Evolutionary conservation across 2,888 invertebrate species (phyloP).

Genomic region (Plebejus anna): DNA sequence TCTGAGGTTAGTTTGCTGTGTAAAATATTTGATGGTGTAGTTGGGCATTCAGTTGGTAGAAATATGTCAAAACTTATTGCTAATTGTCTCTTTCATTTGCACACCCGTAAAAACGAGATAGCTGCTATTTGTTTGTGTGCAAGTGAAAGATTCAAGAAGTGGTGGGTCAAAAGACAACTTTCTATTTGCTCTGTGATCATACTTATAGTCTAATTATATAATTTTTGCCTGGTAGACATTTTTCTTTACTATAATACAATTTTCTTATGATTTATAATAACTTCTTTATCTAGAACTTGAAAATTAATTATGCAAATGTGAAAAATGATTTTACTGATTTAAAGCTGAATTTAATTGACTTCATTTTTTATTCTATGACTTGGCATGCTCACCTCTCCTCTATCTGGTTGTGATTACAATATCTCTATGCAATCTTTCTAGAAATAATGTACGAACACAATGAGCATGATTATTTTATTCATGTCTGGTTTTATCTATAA

Average conservation of each 20-base stretch:
- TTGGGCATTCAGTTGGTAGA: not conserved
- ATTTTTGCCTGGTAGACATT: slow-evolving; percentile 14
- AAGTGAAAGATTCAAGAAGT: not conserved
- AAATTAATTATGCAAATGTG: not conserved
- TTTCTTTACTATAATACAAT: not conserved
- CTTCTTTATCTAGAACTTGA: not conserved
- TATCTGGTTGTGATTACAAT: not conserved
- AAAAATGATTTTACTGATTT: not conserved
- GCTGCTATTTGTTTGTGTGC: too few species aligned
- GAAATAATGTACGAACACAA: too few species aligned
- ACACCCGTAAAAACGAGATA: too few species aligned
- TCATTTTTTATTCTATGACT: not conserved
- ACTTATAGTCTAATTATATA: too few species aligned
- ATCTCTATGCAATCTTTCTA: not conserved
- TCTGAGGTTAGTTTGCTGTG: slow-evolving; percentile 61
- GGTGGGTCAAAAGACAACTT: too few species aligned
- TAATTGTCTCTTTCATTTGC: slow-evolving; percentile 11
- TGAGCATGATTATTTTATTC: too few species aligned
- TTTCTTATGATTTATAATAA: not conserved
- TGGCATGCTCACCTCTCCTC: not conserved
- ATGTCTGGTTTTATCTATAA: too few species aligned
- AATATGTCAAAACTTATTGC: not conserved
- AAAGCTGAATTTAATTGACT: not conserved
- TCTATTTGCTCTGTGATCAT: too few species aligned
- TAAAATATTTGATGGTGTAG: not conserved